Percentiles rank a stretch among this genome's conserved stretches.
Conservation (phyloP, 2,888 invertebrate species). For the Hedya salicella region DNA sequence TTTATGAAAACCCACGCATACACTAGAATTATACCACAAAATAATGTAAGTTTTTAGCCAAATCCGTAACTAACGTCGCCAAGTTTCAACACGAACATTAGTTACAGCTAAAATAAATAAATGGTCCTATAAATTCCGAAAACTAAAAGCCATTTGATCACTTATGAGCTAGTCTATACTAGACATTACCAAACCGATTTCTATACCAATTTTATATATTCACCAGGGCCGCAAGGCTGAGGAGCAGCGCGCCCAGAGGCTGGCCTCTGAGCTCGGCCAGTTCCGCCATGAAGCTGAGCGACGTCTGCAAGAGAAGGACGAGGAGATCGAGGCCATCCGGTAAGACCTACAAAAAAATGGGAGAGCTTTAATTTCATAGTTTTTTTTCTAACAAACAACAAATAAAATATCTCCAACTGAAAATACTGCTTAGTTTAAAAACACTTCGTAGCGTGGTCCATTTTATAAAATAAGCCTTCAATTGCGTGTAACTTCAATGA, state of each 20-base stretch:
- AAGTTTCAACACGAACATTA: neutral
- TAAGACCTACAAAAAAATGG: slow-evolving; percentile 78
- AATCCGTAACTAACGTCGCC: neutral
- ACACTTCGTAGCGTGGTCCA: too few relatives aligned
- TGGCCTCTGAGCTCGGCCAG: slow-evolving; percentile 96
- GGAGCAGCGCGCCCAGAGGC: slow-evolving; percentile 97
- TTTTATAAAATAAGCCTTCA: too few relatives aligned
- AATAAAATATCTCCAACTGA: too few relatives aligned
- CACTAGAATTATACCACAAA: neutral
- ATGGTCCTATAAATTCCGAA: neutral
- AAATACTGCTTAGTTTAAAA: too few relatives aligned
- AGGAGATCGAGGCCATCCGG: slow-evolving; percentile 99
- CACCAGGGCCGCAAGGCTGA: slow-evolving; percentile 96
- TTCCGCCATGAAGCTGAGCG: slow-evolving; percentile 99
- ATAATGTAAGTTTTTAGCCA: slow-evolving; percentile 6
- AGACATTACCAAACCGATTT: neutral
- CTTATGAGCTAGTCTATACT: neutral
- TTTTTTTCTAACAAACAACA: neutral
- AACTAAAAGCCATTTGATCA: neutral
- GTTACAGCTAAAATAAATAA: neutral
- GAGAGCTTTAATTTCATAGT: neutral
- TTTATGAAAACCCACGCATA: neutral
- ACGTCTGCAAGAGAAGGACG: slow-evolving; percentile 98
- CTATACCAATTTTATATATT: slow-evolving; percentile 35
- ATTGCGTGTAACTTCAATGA: too few relatives aligned